phyloP scores from a whole-genome alignment of 2,113 vertebrate species.

The Myrmophylax atrothorax region DNA sequence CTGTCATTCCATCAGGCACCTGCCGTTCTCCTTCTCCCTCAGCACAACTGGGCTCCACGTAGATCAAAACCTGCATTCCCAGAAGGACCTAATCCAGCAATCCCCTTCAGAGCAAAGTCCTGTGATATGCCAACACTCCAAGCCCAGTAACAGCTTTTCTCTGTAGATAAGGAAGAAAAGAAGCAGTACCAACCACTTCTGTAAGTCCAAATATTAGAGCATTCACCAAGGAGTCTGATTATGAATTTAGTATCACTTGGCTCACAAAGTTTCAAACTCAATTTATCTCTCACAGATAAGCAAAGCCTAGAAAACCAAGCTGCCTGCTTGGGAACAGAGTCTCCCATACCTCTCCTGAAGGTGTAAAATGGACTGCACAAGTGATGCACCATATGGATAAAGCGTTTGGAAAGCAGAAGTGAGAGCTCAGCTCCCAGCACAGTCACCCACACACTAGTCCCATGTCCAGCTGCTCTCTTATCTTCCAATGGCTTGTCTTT shows the following conservation, averaged over 20 bases:
- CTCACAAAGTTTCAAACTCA: neutral
- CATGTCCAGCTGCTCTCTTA: accelerated
- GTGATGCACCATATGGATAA: neutral
- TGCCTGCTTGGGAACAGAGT: neutral
- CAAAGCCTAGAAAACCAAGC: neutral
- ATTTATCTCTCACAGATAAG: neutral
- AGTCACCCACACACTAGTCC: neutral
- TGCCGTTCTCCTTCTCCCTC: neutral
- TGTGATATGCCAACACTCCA: neutral
- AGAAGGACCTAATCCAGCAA: neutral
- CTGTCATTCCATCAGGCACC: neutral
- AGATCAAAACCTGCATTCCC: neutral
- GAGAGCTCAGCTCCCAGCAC: neutral
- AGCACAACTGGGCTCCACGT: neutral
- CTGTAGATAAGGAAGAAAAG: neutral
- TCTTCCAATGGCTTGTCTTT: accelerated
- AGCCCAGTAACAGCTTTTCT: neutral
- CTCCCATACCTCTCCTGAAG: neutral
- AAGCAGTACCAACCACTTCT: neutral
- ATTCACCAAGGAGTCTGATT: neutral
- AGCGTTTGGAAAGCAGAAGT: neutral
- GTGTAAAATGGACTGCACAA: neutral
- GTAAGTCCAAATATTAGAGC: neutral
- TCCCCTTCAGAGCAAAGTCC: neutral
- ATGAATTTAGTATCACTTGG: neutral